These are phyloP conservation scores for Turnix velox DNA, from an alignment of 2,113 vertebrate genomes.

Conservation along the genomic window DNA sequence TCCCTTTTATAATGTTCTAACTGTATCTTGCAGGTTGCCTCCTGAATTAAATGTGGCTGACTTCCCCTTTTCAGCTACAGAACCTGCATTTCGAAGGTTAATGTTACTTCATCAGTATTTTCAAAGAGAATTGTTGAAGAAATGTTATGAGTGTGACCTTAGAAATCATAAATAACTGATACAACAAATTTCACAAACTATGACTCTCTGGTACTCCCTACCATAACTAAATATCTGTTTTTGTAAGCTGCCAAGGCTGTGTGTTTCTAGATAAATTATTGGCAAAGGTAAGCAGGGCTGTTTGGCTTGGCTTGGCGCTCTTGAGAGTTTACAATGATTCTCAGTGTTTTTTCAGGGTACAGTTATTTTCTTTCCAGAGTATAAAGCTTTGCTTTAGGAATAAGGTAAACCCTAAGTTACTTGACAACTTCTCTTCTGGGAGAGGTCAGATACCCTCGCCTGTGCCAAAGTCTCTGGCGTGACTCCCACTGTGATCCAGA, in stretches of 20 bases:
- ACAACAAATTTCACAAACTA: conserved; percentile 32
- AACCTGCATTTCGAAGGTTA: conserved; percentile 71
- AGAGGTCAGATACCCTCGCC: not conserved
- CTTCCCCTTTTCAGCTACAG: conserved; percentile 22
- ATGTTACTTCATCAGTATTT: conserved; percentile 63
- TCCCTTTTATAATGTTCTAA: not conserved
- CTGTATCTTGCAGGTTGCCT: not conserved
- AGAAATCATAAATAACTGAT: conserved; percentile 51
- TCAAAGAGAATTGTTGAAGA: conserved; percentile 66
- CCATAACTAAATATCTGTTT: not conserved
- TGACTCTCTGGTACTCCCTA: not conserved
- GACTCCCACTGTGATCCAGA: not conserved
- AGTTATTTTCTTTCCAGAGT: conserved; percentile 20
- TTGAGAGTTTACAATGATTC: not conserved
- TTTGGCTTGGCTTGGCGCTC: conserved; percentile 1
- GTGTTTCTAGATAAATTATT: conserved; percentile 15
- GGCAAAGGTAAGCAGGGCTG: not conserved
- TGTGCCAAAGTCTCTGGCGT: not conserved
- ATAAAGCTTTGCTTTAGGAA: not conserved
- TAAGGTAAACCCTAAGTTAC: conserved; percentile 8
- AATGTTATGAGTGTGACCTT: conserved; percentile 29
- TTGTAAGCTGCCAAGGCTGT: not conserved
- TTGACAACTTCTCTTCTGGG: not conserved
- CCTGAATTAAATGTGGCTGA: not conserved
- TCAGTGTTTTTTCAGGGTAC: conserved; percentile 5